Base-by-base conservation (phyloP, 2,113 vertebrate species). In the Crotalus tigris region DNA sequence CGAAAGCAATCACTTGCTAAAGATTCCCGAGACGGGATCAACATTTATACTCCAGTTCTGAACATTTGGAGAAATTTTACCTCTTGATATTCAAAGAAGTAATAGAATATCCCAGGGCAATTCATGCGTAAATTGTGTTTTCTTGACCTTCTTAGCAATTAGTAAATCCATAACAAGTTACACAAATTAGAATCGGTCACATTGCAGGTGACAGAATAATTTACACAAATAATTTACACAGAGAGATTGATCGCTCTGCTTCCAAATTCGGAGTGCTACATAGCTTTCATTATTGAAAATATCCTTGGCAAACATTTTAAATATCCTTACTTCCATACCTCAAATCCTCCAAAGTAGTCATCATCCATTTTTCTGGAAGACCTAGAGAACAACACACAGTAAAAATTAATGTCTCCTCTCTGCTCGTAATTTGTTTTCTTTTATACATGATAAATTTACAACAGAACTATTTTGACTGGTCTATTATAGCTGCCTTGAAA, bases 281-380 rank as follows among this genome's bases (percentile, higher is more conserved):
- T 39, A 19, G n/a, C 69, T 81, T 81, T 19, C 19, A 44, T 44
- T 81, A 19, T 21, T 57, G 57, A 90, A 12, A 17, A 81, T 93
- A 89, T 21, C 15, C 39, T 93, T 86, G 2, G 57, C 54, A 3
- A 59, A 46, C 54, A 58, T 26, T 58, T 23, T 3, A 3, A 3
- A n/a, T 24, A 95, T 81, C 1, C 89, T 91, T 49, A 92, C 39
- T 57, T 54, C 12, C 97, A 57, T 98, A 98, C 98, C 98, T 98
- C 98, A 97, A 98, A 98, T 93, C 98, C 98, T 94, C 98, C 98
- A 92, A 98, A 98, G 92, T 98, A 98, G 57, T 98, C 98, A 12
- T 98, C 98, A 86, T 98, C 98, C 98, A 98, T 98, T 94, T 95
- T 97, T 95, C 93, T 95, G 87, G 10, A 29, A 93, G 61, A 95